A percentile compares a stretch with the other conserved stretches of the same genome.
These are phyloP conservation scores for Ommatoiulus sabulosus DNA, from an alignment of 2,888 invertebrate genomes.

Conservation along the genomic window DNA sequence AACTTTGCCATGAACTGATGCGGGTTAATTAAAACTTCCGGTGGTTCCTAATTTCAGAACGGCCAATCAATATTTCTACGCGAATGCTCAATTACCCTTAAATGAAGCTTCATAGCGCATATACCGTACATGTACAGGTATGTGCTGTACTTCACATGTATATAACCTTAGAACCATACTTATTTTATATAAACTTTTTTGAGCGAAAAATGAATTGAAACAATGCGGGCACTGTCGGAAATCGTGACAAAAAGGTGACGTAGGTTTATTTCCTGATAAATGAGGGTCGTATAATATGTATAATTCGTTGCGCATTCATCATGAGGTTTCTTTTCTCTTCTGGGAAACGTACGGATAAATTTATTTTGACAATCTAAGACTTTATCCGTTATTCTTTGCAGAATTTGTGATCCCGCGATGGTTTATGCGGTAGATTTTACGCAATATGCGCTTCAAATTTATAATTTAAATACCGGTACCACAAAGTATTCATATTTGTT, in stretches of 20 bases:
- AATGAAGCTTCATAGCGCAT: not conserved
- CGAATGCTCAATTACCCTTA: not conserved
- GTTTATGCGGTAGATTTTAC: conserved; percentile 8
- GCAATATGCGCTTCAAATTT: not conserved
- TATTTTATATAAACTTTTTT: not conserved
- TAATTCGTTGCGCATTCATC: not conserved
- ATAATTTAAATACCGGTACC: not conserved
- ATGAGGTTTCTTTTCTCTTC: not conserved
- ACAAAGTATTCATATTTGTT: too few species aligned
- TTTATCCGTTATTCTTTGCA: not conserved
- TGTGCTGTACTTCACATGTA: too few species aligned
- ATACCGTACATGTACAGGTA: not conserved
- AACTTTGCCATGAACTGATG: too few species aligned
- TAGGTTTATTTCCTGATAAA: not conserved
- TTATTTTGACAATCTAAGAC: conserved; percentile 12
- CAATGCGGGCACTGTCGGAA: not conserved
- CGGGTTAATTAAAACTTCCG: not conserved
- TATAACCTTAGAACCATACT: not conserved
- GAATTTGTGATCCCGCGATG: not conserved
- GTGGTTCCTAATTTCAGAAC: not conserved
- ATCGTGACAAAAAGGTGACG: not conserved
- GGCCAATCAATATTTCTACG: not conserved
- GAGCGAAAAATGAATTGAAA: not conserved
- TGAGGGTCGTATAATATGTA: not conserved
- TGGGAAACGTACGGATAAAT: not conserved